phyloP scores from a whole-genome alignment of 2,797 vertebrate genomes.

The Odontamblyopus lacepedii region DNA sequence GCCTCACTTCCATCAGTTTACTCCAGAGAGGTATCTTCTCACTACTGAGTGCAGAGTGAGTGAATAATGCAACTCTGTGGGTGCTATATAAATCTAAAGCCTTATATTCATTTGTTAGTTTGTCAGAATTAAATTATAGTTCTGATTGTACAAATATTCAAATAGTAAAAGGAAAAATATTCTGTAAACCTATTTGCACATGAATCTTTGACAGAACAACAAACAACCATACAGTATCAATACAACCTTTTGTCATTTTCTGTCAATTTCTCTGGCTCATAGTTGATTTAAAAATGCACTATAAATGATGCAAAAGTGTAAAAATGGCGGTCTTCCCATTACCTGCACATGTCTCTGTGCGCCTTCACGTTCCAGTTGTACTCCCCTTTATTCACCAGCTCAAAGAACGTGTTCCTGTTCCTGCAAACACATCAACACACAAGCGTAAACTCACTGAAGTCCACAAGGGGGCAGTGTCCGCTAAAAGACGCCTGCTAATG shows the following conservation, averaged over 20 bases:
- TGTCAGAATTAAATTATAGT: neutral
- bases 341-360: slow-evolving; percentile 96
- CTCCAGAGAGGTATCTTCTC: no score
- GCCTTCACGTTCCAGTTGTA: slow-evolving; percentile 95
- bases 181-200: neutral
- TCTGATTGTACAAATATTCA: neutral
- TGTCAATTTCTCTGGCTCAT: neutral
- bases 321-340: slow-evolving; percentile 21
- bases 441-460: slow-evolving; percentile 33
- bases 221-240: neutral
- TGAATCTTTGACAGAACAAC: neutral
- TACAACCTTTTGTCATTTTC: neutral
- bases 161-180: neutral
- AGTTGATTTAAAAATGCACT: neutral
- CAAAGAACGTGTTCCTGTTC: slow-evolving; percentile 93
- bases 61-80: no score
- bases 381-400: slow-evolving; percentile 91
- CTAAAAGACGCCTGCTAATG: slow-evolving; percentile 38
- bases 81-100: no score
- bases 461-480: slow-evolving; percentile 71
- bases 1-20: no score
- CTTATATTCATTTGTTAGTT: neutral
- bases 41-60: no score
- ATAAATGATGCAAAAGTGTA: neutral
- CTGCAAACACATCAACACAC: slow-evolving; percentile 67